phyloP scores from a whole-genome alignment of 2,797 vertebrate genomes.

The Echeneis naucrates region DNA sequence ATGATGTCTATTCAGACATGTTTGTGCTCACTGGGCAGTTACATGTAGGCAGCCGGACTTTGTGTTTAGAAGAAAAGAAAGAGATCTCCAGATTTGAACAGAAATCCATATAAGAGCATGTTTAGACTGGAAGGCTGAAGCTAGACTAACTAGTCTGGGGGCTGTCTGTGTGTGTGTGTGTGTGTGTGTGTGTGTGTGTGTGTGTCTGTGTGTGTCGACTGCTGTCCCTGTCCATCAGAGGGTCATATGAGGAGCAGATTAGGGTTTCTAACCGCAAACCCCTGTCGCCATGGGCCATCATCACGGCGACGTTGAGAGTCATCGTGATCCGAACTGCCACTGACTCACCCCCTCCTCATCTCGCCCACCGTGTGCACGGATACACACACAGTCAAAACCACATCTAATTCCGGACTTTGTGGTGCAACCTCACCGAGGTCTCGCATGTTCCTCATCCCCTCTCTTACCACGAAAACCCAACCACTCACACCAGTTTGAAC shows the following conservation, averaged over 20 bases:
- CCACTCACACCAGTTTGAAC: constrained; percentile 6
- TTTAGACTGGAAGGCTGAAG: constrained; percentile 68
- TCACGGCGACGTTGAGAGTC: constrained; percentile 67
- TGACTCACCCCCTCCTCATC: constrained; percentile 62
- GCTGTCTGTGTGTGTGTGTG: constrained; percentile 27
- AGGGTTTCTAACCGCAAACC: constrained; percentile 84
- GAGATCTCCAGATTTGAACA: constrained; percentile 63
- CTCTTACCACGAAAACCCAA: constrained; percentile 21
- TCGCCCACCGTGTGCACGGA: constrained; percentile 14
- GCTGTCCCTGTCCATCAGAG: constrained; percentile 83
- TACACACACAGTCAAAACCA: constrained; percentile 26
- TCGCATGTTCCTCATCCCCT: constrained; percentile 21
- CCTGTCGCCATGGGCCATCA: constrained; percentile 72
- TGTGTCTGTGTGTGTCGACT: constrained; percentile 48
- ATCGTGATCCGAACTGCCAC: constrained; percentile 62
- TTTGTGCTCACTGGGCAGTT: constrained; percentile 19
- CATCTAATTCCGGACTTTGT: constrained; percentile 70
- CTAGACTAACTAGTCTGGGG: constrained; percentile 62
- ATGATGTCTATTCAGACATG: constrained; percentile 17
- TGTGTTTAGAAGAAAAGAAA: constrained; percentile 66
- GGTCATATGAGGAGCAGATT: constrained; percentile 85
- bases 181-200: constrained; percentile 26
- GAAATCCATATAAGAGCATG: constrained; percentile 76
- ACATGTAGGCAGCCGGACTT: constrained; percentile 23
- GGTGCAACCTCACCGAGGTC: constrained; percentile 7